Conservation (phyloP, 2,113 vertebrate genomes). For the Upupa epops region DNA sequence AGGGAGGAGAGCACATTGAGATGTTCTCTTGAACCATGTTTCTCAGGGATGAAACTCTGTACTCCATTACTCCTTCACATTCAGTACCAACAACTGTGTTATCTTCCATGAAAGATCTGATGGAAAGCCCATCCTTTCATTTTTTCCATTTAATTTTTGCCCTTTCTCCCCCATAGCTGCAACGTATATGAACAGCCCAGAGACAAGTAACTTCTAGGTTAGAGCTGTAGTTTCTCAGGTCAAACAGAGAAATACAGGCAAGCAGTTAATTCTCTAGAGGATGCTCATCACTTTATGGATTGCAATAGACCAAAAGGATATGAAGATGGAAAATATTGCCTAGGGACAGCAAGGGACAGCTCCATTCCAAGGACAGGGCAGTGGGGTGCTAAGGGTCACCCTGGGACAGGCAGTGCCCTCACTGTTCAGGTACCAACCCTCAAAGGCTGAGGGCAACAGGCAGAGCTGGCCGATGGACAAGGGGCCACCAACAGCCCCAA, state of each 20-base stretch:
- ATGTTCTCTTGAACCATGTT: neutral
- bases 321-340: neutral
- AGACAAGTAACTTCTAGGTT: neutral
- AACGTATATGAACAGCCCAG: accelerated
- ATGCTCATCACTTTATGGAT: neutral
- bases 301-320: accelerated
- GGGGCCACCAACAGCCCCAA: neutral
- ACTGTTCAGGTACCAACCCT: neutral
- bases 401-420: too few species aligned
- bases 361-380: neutral
- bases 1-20: neutral
- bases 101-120: accelerated
- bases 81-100: neutral
- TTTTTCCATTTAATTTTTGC: neutral
- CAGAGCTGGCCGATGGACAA: neutral
- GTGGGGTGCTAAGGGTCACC: neutral
- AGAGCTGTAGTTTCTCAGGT: neutral
- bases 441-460: neutral
- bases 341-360: neutral
- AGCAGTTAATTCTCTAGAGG: neutral
- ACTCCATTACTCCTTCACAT: neutral
- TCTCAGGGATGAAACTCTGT: neutral
- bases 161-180: neutral
- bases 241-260: neutral
- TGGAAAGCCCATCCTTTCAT: accelerated